Conservation (phyloP, 92 coral and sea anemone species). For the Porites divaricata region DNA sequence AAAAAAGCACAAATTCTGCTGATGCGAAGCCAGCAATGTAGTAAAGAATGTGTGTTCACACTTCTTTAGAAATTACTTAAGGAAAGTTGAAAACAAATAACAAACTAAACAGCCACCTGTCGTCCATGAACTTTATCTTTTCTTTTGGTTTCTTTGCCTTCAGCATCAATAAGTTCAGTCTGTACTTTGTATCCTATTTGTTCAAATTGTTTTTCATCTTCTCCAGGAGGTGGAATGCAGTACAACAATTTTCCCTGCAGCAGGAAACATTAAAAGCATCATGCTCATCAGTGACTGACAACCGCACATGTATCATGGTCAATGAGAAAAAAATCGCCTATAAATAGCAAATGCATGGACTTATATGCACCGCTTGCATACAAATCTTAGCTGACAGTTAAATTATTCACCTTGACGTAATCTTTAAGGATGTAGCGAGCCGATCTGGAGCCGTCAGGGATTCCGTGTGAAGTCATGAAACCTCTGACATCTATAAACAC, state of each 20-base stretch:
- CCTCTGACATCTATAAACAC: constrained; percentile 81
- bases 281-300: too few relatives aligned
- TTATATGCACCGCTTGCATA: too few relatives aligned
- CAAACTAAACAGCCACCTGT: constrained; percentile 14
- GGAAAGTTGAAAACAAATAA: too few relatives aligned
- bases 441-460: constrained; percentile 89
- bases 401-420: constrained; percentile 79
- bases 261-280: neutral
- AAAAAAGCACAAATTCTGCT: too few relatives aligned
- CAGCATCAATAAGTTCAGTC: constrained; percentile 53
- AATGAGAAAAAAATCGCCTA: too few relatives aligned
- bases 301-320: too few relatives aligned
- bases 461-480: constrained; percentile 91
- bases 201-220: constrained; percentile 69
- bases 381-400: neutral
- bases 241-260: constrained; percentile 85
- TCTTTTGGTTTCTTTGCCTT: constrained; percentile 33
- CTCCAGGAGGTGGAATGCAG: constrained; percentile 88
- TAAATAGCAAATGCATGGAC: too few relatives aligned
- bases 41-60: too few relatives aligned
- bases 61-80: too few relatives aligned
- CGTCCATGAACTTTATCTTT: constrained; percentile 30
- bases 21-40: too few relatives aligned
- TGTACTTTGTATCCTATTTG: constrained; percentile 69
- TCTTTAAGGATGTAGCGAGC: constrained; percentile 93